These are phyloP conservation scores for Hanleya hanleyi DNA, from an alignment of 2,888 invertebrate genomes.

Conservation along the genomic window DNA sequence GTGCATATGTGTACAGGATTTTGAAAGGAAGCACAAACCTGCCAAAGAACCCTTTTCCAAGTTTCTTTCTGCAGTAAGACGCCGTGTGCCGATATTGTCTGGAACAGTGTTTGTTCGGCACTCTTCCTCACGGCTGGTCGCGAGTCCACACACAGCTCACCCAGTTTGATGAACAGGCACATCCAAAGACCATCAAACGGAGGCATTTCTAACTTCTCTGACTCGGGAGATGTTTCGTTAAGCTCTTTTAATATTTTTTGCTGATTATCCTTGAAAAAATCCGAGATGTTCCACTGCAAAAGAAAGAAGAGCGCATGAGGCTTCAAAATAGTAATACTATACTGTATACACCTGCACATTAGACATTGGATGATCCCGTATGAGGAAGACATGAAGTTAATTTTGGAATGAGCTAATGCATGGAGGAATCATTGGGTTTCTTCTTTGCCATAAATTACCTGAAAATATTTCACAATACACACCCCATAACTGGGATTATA, in stretches of 20 bases:
- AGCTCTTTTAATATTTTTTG: slow-evolving; percentile 75
- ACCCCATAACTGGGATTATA: too few species aligned
- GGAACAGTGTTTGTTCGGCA: slow-evolving; percentile 97
- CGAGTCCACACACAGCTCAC: slow-evolving; percentile 89
- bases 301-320: slow-evolving; percentile 15
- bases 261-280: slow-evolving; percentile 96
- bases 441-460: too few species aligned
- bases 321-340: too few species aligned
- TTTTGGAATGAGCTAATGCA: too few species aligned
- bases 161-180: slow-evolving; percentile 82
- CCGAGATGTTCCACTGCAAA: slow-evolving; percentile 97
- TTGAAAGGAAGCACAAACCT: too few species aligned
- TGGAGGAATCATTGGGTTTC: too few species aligned
- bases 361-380: too few species aligned
- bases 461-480: too few species aligned
- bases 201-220: slow-evolving; percentile 35
- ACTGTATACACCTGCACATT: too few species aligned
- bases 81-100: slow-evolving; percentile 97
- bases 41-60: slow-evolving; percentile 96
- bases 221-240: slow-evolving; percentile 37
- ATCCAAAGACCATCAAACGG: slow-evolving; percentile 96
- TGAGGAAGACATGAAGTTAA: too few species aligned
- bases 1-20: too few species aligned
- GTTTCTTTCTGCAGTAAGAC: slow-evolving; percentile 88
- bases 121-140: slow-evolving; percentile 97